A percentile compares a stretch with the other conserved stretches of the same genome.
phyloP scores from a whole-genome alignment of 2,888 invertebrate genomes.

The Xestia c-nigrum region DNA sequence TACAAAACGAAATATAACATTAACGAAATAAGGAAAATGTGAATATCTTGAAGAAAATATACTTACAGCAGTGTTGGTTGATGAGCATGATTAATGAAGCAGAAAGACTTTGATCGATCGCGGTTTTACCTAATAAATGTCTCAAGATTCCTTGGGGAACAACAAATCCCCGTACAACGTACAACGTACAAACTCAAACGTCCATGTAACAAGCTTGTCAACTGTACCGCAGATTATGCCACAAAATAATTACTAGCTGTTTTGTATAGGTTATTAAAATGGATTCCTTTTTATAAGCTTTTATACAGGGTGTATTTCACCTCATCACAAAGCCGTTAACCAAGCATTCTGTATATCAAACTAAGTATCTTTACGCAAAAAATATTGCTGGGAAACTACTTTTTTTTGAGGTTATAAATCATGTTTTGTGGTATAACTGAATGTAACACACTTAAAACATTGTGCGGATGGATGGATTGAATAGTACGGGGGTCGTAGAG shows the following conservation, averaged over 20 bases:
- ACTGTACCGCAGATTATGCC: slow-evolving; percentile 55
- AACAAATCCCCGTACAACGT: slow-evolving; percentile 70
- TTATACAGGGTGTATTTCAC: too few relatives aligned
- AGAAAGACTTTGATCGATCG: slow-evolving; percentile 89
- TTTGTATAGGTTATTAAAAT: not conserved
- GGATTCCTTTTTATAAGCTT: slow-evolving; percentile 11
- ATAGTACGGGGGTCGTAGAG: too few relatives aligned
- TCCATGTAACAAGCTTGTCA: slow-evolving; percentile 76
- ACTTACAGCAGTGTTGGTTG: slow-evolving; percentile 76
- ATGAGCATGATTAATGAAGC: slow-evolving; percentile 89
- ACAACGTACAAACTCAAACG: slow-evolving; percentile 74
- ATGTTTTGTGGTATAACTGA: too few relatives aligned
- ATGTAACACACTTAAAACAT: too few relatives aligned
- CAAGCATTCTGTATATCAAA: too few relatives aligned
- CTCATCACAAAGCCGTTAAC: too few relatives aligned
- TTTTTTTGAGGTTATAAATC: too few relatives aligned
- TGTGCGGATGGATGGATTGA: too few relatives aligned
- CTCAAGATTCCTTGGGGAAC: slow-evolving; percentile 75
- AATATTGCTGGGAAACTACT: too few relatives aligned
- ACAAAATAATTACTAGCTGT: slow-evolving; percentile 27
- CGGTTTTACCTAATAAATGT: slow-evolving; percentile 88
- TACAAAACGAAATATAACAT: slow-evolving; percentile 68
- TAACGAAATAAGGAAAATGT: slow-evolving; percentile 81
- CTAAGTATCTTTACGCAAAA: too few relatives aligned
- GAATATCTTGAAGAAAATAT: slow-evolving; percentile 83